Base-by-base conservation (phyloP, 2,797 vertebrate species). In the Alfaro cultratus region DNA sequence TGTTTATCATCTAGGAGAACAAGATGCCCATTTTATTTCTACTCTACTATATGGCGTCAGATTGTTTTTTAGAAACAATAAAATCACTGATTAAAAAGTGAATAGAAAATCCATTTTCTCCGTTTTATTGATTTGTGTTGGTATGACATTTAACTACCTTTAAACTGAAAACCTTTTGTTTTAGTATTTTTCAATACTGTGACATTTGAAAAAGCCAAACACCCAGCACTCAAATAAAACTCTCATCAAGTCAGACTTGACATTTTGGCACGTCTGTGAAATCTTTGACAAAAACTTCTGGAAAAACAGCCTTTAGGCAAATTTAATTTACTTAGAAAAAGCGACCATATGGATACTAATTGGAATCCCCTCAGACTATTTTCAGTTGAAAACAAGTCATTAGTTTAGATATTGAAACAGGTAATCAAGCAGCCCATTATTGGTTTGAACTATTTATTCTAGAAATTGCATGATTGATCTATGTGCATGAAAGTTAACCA, bases 261-360 rank as follows among this genome's bases (percentile, higher is more conserved):
- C 82, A 89, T 91, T 89, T 85, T 73, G 80, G 85, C 78, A 31
- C 73, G 26, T 81, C 60, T 83, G 62, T 77, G 47, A 79, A 76
- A 21, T 78, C n/a, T 41, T 67, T 26, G 62, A 86, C 79, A 84
- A 83, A 89, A 77, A 84, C 62, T 41, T 68, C 73, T 64, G 15
- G 55, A 18, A 34, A 87, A 87, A 91, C 60, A 67, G 88, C 78
- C 78, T 86, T 79, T 70, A 80, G 87, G 85, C 77, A 84, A 87
- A 89, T 57, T 80, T 82, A 81, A 92, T 91, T 80, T 86, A 86
- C 73, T 78, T 51, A 53, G 15, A n/a, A 84, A 80, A 74, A 64
- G 9, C 16, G 16, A 83, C 72, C 78, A 77, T 68, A 7, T 43
- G 84, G 85, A 89, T 85, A 87, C 81, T n/a, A 75, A 90, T 75